phyloP scores from a whole-genome alignment of 2,888 invertebrate genomes.

The Drosophila meridionalis region DNA sequence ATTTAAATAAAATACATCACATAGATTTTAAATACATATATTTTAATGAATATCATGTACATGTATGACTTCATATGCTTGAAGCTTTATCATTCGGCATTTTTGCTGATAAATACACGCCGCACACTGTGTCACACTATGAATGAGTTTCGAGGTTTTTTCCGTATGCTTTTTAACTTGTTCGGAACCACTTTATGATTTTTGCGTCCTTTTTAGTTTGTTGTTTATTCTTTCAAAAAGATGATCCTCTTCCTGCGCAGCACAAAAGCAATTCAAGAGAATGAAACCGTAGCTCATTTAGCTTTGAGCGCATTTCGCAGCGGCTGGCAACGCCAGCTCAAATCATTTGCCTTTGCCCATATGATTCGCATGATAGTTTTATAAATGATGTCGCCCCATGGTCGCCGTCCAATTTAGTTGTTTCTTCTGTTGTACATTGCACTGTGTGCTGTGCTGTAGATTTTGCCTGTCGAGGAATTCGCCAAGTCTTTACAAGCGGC shows the following conservation, averaged over 20 bases:
- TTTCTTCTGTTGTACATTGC: conserved; percentile 26
- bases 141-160: conserved; percentile 66
- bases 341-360: conserved; percentile 57
- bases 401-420: conserved; percentile 32
- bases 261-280: conserved; percentile 72
- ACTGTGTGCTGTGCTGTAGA: conserved; percentile 9
- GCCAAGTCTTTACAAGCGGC: conserved; percentile 39
- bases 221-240: conserved; percentile 64
- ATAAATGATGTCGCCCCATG: conserved; percentile 33
- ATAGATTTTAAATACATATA: not conserved
- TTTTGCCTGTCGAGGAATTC: conserved; percentile 32
- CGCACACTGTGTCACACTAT: conserved; percentile 66
- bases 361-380: conserved; percentile 26
- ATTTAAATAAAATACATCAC: not conserved
- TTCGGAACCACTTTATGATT: conserved; percentile 79
- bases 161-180: conserved; percentile 67
- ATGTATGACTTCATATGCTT: not conserved
- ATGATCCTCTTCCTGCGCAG: conserved; percentile 79
- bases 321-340: conserved; percentile 36
- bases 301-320: conserved; percentile 47
- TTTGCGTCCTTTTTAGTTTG: conserved; percentile 68
- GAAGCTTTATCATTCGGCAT: not conserved
- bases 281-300: conserved; percentile 81
- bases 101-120: not conserved
- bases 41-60: not conserved